These are phyloP conservation scores for Melanerpes aurifrons DNA, from an alignment of 2,113 vertebrate genomes.

Conservation along the genomic window DNA sequence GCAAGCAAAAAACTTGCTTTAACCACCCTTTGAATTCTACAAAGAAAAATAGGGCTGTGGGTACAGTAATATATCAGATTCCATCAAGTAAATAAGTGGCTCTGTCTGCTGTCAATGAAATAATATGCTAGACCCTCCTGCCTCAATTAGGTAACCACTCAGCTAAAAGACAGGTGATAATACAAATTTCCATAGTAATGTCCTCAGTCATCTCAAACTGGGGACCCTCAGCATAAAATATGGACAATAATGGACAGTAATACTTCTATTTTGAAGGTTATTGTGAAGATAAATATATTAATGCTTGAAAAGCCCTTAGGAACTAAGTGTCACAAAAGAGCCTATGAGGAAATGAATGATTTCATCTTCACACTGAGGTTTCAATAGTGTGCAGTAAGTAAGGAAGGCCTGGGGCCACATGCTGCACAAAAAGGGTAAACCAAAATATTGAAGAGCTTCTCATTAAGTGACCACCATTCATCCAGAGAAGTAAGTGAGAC, in stretches of 20 bases:
- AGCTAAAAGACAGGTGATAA: constrained; percentile 8
- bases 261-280: constrained; percentile 2
- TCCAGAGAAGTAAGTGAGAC: neutral
- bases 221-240: neutral
- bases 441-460: constrained; percentile 23
- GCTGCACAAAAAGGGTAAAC: constrained; percentile 17
- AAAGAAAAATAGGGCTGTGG: neutral
- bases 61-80: neutral
- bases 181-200: constrained; percentile 16
- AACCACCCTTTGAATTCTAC: neutral
- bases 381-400: neutral
- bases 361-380: constrained; percentile 45
- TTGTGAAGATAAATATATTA: constrained; percentile 50
- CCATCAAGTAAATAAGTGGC: neutral
- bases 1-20: neutral
- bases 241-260: constrained; percentile 32
- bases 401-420: constrained; percentile 1
- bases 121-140: neutral
- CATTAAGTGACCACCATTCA: constrained; percentile 5
- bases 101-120: constrained; percentile 1
- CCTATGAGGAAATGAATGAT: neutral
- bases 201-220: constrained; percentile 19
- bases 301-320: constrained; percentile 35
- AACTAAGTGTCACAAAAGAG: constrained; percentile 1
- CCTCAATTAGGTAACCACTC: neutral